phyloP scores from a whole-genome alignment of 2,113 vertebrate genomes.

The Chascanopsetta lugubris region DNA sequence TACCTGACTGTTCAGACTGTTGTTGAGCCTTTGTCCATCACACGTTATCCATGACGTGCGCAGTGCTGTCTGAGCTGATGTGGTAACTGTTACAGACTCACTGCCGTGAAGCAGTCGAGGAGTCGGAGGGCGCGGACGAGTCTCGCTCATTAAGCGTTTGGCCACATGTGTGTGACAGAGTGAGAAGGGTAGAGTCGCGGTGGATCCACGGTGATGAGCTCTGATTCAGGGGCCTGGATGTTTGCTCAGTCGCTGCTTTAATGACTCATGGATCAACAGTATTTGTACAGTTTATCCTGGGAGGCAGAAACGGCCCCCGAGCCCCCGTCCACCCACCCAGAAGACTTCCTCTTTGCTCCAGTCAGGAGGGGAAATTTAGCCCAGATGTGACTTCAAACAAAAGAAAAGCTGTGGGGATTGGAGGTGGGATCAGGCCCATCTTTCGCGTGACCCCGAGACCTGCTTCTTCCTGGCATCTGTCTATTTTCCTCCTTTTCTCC shows the following conservation, averaged over 20 bases:
- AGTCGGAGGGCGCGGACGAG: not conserved
- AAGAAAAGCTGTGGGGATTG: slow-evolving; percentile 75
- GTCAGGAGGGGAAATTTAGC: slow-evolving; percentile 72
- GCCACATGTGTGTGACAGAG: slow-evolving; percentile 10
- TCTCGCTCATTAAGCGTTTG: not conserved
- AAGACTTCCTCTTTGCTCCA: slow-evolving; percentile 75
- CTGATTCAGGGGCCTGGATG: slow-evolving; percentile 38
- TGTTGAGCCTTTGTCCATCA: not conserved
- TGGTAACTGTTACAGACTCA: not conserved
- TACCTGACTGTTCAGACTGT: too few relatives aligned
- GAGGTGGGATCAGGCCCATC: slow-evolving; percentile 77
- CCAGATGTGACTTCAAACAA: slow-evolving; percentile 83
- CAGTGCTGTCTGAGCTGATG: not conserved
- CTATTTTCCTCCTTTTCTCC: slow-evolving; percentile 59
- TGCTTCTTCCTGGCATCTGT: slow-evolving; percentile 74
- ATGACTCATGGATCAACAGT: slow-evolving; percentile 59
- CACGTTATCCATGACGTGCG: not conserved
- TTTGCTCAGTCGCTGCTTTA: slow-evolving; percentile 23
- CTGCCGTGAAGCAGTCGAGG: not conserved
- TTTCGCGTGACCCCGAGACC: slow-evolving; percentile 74
- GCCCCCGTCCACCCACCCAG: slow-evolving; percentile 62
- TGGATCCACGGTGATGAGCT: slow-evolving; percentile 17
- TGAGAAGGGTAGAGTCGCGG: slow-evolving; percentile 23
- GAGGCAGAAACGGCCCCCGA: slow-evolving; percentile 56
- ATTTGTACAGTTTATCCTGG: slow-evolving; percentile 65